phyloP scores from a whole-genome alignment of 2,888 invertebrate species.

The Cantharis rufa region DNA sequence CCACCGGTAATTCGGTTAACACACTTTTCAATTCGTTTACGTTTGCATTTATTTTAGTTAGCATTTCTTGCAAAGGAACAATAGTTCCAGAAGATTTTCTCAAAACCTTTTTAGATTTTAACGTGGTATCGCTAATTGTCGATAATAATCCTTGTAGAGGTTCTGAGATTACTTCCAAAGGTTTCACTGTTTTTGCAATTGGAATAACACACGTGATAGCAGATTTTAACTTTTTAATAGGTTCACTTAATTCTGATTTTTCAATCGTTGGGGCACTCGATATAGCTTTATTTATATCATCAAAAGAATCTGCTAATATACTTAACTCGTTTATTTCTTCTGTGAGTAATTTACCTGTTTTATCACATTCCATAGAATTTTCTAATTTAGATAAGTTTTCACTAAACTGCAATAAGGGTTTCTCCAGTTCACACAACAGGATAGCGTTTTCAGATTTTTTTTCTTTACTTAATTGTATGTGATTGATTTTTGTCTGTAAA shows the following conservation, averaged over 20 bases:
- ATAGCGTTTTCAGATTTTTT: background rate
- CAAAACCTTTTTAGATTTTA: background rate
- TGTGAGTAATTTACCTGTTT: background rate
- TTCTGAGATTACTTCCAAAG: background rate
- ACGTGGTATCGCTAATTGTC: background rate
- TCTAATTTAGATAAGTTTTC: background rate
- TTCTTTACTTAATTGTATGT: background rate
- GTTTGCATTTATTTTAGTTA: background rate
- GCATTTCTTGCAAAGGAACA: background rate
- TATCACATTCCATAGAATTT: background rate
- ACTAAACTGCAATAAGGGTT: background rate
- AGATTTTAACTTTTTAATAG: conserved; percentile 4
- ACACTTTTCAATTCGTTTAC: background rate
- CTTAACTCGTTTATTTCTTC: background rate
- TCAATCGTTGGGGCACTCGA: background rate
- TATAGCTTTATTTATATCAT: background rate
- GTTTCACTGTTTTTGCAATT: background rate
- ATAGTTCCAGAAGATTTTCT: background rate
- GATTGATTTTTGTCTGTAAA: background rate
- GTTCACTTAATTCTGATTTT: background rate
- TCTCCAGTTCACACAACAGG: background rate
- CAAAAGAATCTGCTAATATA: background rate
- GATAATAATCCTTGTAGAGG: conserved; percentile 7
- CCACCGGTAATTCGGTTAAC: background rate
- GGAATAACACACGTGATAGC: background rate